Percentiles rank a stretch among this genome's conserved stretches.
phyloP scores from a whole-genome alignment of 2,113 vertebrate genomes.

The Canis aureus region DNA sequence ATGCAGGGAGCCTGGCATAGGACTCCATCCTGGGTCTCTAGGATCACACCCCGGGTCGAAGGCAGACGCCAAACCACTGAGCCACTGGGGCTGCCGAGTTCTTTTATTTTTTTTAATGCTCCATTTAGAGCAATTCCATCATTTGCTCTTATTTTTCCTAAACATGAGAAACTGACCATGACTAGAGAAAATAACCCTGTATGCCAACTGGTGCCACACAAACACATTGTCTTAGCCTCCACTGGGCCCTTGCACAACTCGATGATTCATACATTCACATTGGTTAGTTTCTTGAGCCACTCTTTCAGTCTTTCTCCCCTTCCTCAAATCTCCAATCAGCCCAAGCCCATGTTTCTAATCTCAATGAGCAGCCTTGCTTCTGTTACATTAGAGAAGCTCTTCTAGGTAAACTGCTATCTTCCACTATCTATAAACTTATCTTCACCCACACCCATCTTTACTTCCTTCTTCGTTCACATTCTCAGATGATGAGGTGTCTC shows the following conservation, averaged over 20 bases:
- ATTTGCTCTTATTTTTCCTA: not conserved
- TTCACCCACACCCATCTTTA: constrained; percentile 57
- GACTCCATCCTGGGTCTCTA: too few species aligned
- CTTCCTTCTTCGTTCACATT: constrained; percentile 52
- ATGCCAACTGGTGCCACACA: not conserved
- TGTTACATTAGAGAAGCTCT: constrained; percentile 6
- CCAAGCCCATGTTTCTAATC: not conserved
- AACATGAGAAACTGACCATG: not conserved
- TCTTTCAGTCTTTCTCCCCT: not conserved
- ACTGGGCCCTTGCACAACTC: not conserved
- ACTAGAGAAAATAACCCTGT: constrained; percentile 1
- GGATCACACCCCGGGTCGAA: too few species aligned
- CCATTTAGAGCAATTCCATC: not conserved
- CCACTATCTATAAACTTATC: constrained; percentile 50
- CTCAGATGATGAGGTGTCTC: constrained; percentile 51
- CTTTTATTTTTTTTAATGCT: not conserved
- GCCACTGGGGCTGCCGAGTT: too few species aligned
- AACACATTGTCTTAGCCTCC: not conserved
- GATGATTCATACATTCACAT: not conserved
- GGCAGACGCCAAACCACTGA: too few species aligned
- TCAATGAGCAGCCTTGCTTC: not conserved
- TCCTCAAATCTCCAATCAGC: not conserved
- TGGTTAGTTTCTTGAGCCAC: not conserved
- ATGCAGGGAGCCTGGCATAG: too few species aligned
- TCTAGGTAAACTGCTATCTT: not conserved